Conservation (phyloP, 2,113 vertebrate species). For the Spizaetus ornatus region DNA sequence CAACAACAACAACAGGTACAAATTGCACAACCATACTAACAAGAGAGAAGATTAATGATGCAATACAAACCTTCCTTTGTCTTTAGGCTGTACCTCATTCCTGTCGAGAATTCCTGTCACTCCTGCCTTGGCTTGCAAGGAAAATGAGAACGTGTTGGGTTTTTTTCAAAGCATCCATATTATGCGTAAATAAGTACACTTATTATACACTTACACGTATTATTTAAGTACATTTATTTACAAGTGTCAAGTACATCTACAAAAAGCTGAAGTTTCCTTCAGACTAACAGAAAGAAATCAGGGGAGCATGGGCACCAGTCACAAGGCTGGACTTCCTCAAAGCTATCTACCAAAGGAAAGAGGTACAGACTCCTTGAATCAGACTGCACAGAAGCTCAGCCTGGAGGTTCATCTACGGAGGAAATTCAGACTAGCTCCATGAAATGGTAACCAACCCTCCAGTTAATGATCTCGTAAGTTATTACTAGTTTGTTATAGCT, state of each 20-base stretch:
- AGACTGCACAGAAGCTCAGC: neutral
- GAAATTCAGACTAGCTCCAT: neutral
- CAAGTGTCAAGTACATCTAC: neutral
- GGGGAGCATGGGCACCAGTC: neutral
- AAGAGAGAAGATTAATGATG: neutral
- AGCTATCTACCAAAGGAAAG: neutral
- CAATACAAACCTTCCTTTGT: neutral
- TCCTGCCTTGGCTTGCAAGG: neutral
- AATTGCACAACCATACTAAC: neutral
- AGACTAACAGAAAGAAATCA: neutral
- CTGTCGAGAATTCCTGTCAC: neutral
- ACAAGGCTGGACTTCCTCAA: neutral
- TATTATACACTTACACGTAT: too few relatives aligned
- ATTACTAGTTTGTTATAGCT: neutral
- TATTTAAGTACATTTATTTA: too few relatives aligned
- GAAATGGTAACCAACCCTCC: neutral
- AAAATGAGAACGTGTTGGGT: fast-evolving
- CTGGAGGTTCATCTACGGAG: neutral
- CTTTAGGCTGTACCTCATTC: neutral
- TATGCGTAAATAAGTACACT: neutral
- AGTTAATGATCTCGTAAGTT: neutral
- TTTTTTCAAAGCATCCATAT: neutral
- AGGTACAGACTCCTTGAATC: neutral
- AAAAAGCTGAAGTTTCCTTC: neutral
- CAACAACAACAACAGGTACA: neutral